A percentile compares a stretch with the other conserved stretches of the same genome.
Evolutionary conservation across 2,113 vertebrate genomes (phyloP).

Genomic region (Bubo bubo): DNA sequence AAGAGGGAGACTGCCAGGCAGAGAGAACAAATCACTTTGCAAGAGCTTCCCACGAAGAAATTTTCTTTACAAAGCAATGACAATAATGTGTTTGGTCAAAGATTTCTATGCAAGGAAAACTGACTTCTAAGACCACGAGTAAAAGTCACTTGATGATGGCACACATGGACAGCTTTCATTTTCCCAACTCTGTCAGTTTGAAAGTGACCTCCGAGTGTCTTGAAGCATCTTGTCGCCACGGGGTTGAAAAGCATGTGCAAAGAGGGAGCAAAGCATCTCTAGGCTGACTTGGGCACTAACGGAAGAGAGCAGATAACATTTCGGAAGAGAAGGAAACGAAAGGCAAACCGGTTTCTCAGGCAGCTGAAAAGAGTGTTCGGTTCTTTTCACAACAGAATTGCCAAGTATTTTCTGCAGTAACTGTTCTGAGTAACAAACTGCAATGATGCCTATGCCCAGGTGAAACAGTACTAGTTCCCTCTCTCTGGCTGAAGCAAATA

Average conservation of each 20-base stretch:
- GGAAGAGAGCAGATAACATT: background rate
- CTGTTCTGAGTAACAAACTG: background rate
- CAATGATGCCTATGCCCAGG: background rate
- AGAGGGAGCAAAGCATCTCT: background rate
- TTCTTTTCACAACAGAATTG: background rate
- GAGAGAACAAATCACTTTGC: background rate
- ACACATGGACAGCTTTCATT: background rate
- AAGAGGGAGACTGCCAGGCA: background rate
- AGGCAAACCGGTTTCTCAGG: background rate
- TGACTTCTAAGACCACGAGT: background rate
- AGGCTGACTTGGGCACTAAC: background rate
- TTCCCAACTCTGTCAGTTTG: background rate
- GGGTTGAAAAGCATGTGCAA: background rate
- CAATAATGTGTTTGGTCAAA: background rate
- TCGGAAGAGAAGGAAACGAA: background rate
- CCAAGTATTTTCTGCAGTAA: background rate
- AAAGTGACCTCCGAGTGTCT: background rate
- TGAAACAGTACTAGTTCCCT: background rate
- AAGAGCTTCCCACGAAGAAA: background rate
- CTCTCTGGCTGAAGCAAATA: background rate
- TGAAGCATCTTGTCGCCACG: background rate
- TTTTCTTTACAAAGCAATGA: background rate
- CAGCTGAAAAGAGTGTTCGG: background rate
- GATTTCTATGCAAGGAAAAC: background rate
- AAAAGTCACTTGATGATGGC: background rate